phyloP scores from a whole-genome alignment of 2,888 invertebrate genomes.

The Diarsia mendica region DNA sequence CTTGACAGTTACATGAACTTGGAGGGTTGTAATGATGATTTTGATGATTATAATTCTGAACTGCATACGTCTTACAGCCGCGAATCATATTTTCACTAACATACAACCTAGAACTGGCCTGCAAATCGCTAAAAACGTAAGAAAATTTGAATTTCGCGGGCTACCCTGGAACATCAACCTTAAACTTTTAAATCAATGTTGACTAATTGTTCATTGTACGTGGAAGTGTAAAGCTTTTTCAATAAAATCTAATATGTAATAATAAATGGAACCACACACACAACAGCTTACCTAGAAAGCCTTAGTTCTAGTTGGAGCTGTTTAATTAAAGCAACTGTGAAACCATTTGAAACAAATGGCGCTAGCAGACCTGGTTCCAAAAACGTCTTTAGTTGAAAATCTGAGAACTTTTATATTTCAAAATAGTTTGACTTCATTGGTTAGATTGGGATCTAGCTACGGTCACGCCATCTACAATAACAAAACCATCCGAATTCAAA shows the following conservation, averaged over 20 bases:
- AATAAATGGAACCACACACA: too few relatives aligned
- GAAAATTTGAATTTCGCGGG: too few relatives aligned
- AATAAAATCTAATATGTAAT: background rate
- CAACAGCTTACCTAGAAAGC: background rate
- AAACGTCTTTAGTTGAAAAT: background rate
- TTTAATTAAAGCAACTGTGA: background rate
- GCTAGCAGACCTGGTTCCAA: background rate
- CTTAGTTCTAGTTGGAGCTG: background rate
- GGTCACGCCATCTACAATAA: background rate
- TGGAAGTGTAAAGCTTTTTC: background rate
- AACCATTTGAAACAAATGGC: background rate
- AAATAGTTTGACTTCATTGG: background rate
- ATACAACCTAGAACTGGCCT: too few relatives aligned
- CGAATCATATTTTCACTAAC: too few relatives aligned
- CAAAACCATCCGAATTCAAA: too few relatives aligned
- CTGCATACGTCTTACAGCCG: too few relatives aligned
- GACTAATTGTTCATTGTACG: background rate
- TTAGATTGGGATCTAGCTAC: background rate
- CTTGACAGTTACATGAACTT: too few relatives aligned
- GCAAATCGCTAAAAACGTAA: too few relatives aligned
- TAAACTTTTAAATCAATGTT: background rate
- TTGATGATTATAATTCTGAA: too few relatives aligned
- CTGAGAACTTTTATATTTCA: too few relatives aligned
- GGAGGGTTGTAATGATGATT: too few relatives aligned
- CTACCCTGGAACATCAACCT: too few relatives aligned